A percentile compares a stretch with the other conserved stretches of the same genome.
Evolutionary conservation across 2,797 vertebrate genomes (phyloP).

Genomic region (Labeo calbasu): DNA sequence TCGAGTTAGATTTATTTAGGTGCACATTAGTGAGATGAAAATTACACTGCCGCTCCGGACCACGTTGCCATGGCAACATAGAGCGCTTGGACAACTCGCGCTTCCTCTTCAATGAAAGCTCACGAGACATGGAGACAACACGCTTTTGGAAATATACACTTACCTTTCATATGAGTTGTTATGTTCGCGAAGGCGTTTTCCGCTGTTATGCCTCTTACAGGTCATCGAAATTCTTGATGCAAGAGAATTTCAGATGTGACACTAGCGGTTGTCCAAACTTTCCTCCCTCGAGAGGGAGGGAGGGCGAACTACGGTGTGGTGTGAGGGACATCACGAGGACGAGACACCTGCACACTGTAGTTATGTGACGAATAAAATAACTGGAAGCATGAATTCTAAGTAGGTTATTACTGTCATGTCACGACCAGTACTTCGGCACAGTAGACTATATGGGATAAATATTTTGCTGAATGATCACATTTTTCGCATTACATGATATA

Average conservation of each 20-base stretch:
- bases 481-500: neutral
- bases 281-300: conserved; percentile 39
- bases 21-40: neutral
- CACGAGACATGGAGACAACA: neutral
- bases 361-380: neutral
- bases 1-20: neutral
- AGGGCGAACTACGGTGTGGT: conserved; percentile 33
- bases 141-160: conserved; percentile 10
- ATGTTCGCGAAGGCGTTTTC: neutral
- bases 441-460: neutral
- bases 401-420: neutral
- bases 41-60: conserved; percentile 35
- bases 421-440: neutral
- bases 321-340: conserved; percentile 23
- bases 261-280: conserved; percentile 54
- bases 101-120: conserved; percentile 2
- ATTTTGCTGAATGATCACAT: neutral
- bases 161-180: conserved; percentile 47
- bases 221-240: conserved; percentile 24
- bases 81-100: conserved; percentile 50
- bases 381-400: neutral
- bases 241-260: conserved; percentile 24
- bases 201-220: neutral
- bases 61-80: conserved; percentile 75
- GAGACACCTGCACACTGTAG: conserved; percentile 12